Evolutionary conservation across 2,888 invertebrate species (phyloP), one percentile per base, ranked within the genome.

Genomic region (Periphyllus acericola): DNA sequence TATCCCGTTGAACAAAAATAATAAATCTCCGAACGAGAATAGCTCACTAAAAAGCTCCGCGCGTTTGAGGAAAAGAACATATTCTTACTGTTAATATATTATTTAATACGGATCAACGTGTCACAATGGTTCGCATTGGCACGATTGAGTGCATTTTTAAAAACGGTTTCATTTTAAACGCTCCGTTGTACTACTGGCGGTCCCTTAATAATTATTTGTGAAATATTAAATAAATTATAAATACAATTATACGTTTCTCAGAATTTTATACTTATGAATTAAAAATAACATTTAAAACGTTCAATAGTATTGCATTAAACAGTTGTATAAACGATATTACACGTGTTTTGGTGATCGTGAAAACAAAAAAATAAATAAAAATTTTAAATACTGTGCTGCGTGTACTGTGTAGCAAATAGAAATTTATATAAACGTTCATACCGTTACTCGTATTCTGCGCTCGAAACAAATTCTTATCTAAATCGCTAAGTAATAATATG

Each of bases 1-100:
- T 32, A 82, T 32, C 17, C 19, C 40, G 81, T 72, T 55, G 21
- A 55, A 83, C 19, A 36, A 83, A 83, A 55, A 34, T 29, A 55
- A 82, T 83, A 83, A 83, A 83, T 83, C 55, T 55, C 25, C n/a
- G 25, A 74, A 83, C 72, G 11, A 72, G 55, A 83, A 83, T 55
- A 74, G 29, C 34, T 55, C 34, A 36, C 74, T 83, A 21, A 83
- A 55, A 32, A 72, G 34, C 34, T 68, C 0, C 0, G 68, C 21
- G 21, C 8, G 9, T 46, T 46, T 46, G 46, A 46, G 5, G 21
- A 60, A 60, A 60, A 60, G 25, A 25, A 60, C 60, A 60, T 60
- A 21, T 60, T 60, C 21, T 60, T 25, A 60, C 19, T 8, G 60
- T 60, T 60, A 60, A 60, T 6, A 60, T 60, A 60, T 36, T 36